Evolutionary conservation across 1,140 invertebrate genomes (phyloP), one percentile per base, ranked within the genome.

Genomic region (Pogonomyrmex californicus): DNA sequence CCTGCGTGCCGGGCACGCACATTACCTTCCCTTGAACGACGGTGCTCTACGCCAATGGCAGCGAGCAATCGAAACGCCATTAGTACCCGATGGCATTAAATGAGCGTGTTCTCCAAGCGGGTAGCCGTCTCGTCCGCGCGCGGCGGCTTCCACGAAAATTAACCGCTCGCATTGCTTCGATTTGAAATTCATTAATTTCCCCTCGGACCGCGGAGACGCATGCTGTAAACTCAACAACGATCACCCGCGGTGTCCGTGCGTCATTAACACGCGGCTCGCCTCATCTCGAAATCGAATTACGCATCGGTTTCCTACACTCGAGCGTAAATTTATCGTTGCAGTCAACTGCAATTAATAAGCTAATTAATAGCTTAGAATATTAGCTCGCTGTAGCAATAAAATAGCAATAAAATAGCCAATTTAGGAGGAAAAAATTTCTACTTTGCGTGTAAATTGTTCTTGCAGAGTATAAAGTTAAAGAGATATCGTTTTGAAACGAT

Each of bases 181-280:
- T 90, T 87, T 86, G 88, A 87, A 87, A 90, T 89, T 89, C 88
- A 90, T 90, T 90, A 90, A 90, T 89, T 87, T 73, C 54, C 54
- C 14, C 17, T 2, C 60, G 71, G 63, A 86, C 1, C 77, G 85
- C 73, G 56, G 36, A 58, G 54, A 44, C 51, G 83, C 76, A 63
- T 70, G 86, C 68, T 38, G 54, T 10, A 49, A 73, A 33, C 54
- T 30, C 4, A 36, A 33, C 73, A n/a, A 76, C 58, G 88, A 87
- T 90, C 88, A 89, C 88, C 88, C 78, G 85, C 88, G 78, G 88
- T 89, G 88, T 79, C 38, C 73, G 85, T 33, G 66, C 30, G 78
- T 56, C 81, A 87, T 89, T 89, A 90, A 89, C 68, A 85, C 85
- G 38, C 85, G 62, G 44, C 58, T 63, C 49, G 49, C 62, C 76